Evolutionary conservation across 2,888 invertebrate genomes (phyloP), one percentile per base, ranked within the genome.

Genomic region (Mayetiola destructor): DNA sequence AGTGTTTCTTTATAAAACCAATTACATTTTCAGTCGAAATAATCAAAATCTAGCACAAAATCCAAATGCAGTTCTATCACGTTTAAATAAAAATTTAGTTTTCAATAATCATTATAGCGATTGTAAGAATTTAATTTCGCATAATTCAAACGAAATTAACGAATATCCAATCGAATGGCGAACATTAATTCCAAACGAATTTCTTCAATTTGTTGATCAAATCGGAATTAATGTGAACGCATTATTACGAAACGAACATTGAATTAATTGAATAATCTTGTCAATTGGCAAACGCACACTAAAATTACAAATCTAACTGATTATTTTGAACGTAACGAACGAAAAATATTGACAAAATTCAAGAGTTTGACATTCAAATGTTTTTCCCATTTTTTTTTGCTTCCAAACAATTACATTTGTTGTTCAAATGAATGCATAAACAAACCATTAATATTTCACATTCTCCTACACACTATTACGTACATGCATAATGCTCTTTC

Each of bases 81-180:
- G 30, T 2, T 27, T 53, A 14, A 53, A 30, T 27, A 53, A 30
- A 32, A 53, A 53, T 32, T 16, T 30, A 3, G 29, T 53, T 9
- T 53, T 53, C 30, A 53, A 53, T 53, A 53, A 53, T 53, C 32
- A 30, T 30, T 53, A 53, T 12, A 20, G 18, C 4, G 53, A 53
- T 30, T 53, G 53, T 27, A 20, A 53, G 6, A 6, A 30, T 20
- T 9, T 9, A 9, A 32, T 9, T 12, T 9, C 20, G 16, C 23
- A 48, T 27, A 53, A 32, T 53, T 20, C 18, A 29, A 32, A 18
- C 30, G 20, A 9, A 9, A 16, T 20, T 53, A 32, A 32, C 20
- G 30, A 53, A 30, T 30, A 32, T 53, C 18, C 12, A 20, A 12
- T 53, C 9, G 53, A 53, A 32, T 53, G 53, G 53, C 53, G 53